phyloP scores from a whole-genome alignment of 1,140 invertebrate species.

The Nylanderia fulva region DNA sequence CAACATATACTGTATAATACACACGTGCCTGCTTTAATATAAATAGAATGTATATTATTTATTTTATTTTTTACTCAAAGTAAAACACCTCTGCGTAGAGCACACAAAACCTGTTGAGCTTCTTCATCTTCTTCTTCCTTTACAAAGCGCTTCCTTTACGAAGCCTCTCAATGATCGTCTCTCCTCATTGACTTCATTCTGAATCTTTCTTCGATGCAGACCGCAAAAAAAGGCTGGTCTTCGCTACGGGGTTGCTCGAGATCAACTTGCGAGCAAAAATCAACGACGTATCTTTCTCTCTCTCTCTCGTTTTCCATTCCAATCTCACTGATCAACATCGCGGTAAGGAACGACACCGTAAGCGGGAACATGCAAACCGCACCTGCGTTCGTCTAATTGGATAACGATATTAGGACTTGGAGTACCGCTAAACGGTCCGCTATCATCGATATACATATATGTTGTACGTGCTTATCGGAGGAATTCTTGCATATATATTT shows the following conservation, averaged over 20 bases:
- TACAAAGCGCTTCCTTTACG: too few species aligned
- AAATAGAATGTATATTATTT: not conserved
- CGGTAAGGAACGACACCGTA: conserved; percentile 32
- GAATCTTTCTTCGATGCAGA: not conserved
- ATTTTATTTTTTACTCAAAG: not conserved
- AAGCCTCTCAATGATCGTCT: not conserved
- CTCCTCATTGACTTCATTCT: not conserved
- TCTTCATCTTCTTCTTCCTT: not conserved
- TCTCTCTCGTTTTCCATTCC: conserved; percentile 67
- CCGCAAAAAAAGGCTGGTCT: not conserved
- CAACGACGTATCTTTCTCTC: not conserved
- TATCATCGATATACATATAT: not conserved
- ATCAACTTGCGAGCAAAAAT: not conserved
- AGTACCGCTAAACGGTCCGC: conserved; percentile 48
- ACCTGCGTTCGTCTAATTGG: conserved; percentile 43
- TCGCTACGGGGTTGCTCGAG: not conserved
- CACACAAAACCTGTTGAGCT: not conserved
- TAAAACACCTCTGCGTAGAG: not conserved
- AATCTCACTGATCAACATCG: conserved; percentile 45
- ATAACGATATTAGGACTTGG: conserved; percentile 43
- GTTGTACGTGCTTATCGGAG: not conserved
- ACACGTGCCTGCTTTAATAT: not conserved
- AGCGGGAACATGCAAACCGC: not conserved
- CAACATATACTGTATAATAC: not conserved
- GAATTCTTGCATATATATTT: too few species aligned